A percentile compares a stretch with the other conserved stretches of the same genome.
These are phyloP conservation scores for Apodemus sylvaticus DNA, from an alignment of 2,113 vertebrate genomes.

Conservation along the genomic window DNA sequence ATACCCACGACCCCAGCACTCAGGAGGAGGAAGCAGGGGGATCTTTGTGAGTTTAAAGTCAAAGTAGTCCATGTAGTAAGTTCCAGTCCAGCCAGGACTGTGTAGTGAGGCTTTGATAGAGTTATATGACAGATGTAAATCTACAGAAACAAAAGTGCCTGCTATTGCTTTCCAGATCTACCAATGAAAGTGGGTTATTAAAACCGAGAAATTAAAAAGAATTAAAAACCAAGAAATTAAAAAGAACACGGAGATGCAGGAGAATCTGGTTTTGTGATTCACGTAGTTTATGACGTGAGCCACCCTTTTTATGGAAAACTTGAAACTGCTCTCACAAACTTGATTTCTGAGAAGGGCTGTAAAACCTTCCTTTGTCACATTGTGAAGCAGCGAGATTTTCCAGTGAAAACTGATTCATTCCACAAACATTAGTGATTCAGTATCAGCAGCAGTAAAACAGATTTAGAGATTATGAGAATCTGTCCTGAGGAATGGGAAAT, in stretches of 20 bases:
- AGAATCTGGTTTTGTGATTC: constrained; percentile 40
- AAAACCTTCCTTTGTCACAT: constrained; percentile 24
- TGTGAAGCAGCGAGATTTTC: constrained; percentile 8
- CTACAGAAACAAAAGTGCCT: neutral
- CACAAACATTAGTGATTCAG: constrained; percentile 25
- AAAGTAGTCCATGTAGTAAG: neutral
- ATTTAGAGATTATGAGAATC: neutral
- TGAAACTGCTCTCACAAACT: constrained; percentile 2
- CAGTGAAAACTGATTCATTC: neutral
- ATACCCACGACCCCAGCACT: neutral
- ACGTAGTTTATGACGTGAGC: neutral
- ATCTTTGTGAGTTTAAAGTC: neutral
- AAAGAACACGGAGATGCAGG: neutral
- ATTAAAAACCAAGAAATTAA: constrained; percentile 47
- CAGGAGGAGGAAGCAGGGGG: neutral
- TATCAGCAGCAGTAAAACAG: neutral
- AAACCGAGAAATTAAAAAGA: constrained; percentile 57
- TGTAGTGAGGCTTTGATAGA: neutral
- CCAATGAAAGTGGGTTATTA: neutral
- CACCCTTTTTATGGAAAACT: constrained; percentile 5
- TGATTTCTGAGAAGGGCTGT: constrained; percentile 30
- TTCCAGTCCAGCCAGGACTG: neutral
- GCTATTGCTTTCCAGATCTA: neutral
- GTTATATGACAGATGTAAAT: neutral
- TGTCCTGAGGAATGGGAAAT: neutral